Evolutionary conservation across 2,113 vertebrate genomes (phyloP), one percentile per base, ranked within the genome.

Genomic region (Uria lomvia): DNA sequence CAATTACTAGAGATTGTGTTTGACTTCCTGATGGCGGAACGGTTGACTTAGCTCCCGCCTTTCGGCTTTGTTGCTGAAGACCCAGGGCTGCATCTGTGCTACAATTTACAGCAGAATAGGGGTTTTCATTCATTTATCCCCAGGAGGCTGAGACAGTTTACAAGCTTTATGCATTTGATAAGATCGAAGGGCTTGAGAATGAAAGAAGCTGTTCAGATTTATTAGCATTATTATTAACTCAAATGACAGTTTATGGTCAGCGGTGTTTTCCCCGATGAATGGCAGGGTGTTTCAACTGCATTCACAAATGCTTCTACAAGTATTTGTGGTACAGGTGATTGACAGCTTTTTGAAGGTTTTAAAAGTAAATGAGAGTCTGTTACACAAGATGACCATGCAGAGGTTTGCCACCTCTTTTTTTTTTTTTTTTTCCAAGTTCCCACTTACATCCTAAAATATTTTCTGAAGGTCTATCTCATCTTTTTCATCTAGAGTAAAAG

Each of bases 201-300:
- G 82, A 93, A 96, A 81, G 67, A 77, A 88, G 40, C 42, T 94
- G 68, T 63, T 92, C 60, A 80, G 65, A 84, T 73, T 86, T 75
- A 92, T 93, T 88, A 86, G 45, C 45, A 13, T 88, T 66, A 70
- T 90, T 86, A 88, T 73, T 94, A 94, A 91, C 68, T 94, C n/a
- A 75, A 74, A 72, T 84, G 68, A 83, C 67, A 86, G 72, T 74
- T 91, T 43, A 56, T 67, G 79, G 88, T 91, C 76, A 92, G 32
- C 4, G 4, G 16, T 45, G 18, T 50, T 88, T 92, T 83, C 26
- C 49, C 36, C 3, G 0, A 45, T 55, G 36, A 92, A 45, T 86
- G 13, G 38, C 43, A 92, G 43, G 6, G 9, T 84, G 15, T 73
- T 83, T 90, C 38, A 65, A 66, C 17, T 2, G 6, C 22, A 62